Evolutionary conservation across 2,888 invertebrate species (phyloP).

Genomic region (Eugnorisma glareosa): DNA sequence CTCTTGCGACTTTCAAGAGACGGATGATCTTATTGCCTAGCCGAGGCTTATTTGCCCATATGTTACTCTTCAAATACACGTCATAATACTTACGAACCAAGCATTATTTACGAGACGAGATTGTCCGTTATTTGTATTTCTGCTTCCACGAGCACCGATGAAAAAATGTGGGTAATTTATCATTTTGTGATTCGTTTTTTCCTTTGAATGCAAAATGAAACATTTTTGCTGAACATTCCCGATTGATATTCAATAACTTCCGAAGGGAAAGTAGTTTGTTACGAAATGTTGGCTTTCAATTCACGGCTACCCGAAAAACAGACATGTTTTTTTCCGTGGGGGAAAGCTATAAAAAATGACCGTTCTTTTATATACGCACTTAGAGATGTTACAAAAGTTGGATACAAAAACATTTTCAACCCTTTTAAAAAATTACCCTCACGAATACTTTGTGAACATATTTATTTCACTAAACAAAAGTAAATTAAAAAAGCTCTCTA

Average conservation of each 20-base stretch:
- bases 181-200: slow-evolving; percentile 37
- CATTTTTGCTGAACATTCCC: slow-evolving; percentile 36
- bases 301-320: slow-evolving; percentile 27
- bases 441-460: not conserved
- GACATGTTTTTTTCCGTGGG: slow-evolving; percentile 15
- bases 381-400: not conserved
- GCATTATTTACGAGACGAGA: slow-evolving; percentile 32
- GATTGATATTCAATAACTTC: slow-evolving; percentile 43
- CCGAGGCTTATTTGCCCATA: not conserved
- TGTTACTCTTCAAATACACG: slow-evolving; percentile 23
- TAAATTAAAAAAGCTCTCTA: slow-evolving; percentile 13
- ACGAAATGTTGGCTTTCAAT: slow-evolving; percentile 38
- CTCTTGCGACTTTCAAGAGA: not conserved
- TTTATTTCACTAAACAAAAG: not conserved
- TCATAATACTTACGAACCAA: slow-evolving; percentile 17
- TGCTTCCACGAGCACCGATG: not conserved
- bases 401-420: not conserved
- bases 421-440: slow-evolving; percentile 12
- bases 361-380: not conserved
- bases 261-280: slow-evolving; percentile 26
- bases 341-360: not conserved
- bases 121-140: slow-evolving; percentile 51
- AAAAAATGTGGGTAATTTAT: slow-evolving; percentile 51
- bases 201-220: slow-evolving; percentile 6
- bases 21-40: slow-evolving; percentile 9